Conservation (phyloP, 1,140 invertebrate genomes). For the Drosophila tropicalis region DNA sequence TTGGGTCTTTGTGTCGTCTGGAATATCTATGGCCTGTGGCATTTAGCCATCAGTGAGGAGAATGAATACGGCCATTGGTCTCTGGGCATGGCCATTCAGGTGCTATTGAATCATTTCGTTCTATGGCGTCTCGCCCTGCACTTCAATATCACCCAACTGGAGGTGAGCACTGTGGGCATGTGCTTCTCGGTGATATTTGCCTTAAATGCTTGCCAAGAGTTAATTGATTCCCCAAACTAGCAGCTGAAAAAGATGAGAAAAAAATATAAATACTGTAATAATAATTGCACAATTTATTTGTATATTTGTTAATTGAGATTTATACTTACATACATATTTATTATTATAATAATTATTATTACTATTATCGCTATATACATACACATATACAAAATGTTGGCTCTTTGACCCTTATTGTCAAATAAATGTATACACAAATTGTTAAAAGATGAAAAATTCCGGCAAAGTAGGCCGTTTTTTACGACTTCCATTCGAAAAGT, state of each 20-base stretch:
- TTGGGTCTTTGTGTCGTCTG: constrained; percentile 56
- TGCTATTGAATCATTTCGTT: constrained; percentile 67
- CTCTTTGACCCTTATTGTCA: background rate
- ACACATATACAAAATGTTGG: background rate
- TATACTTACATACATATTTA: background rate
- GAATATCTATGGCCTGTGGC: constrained; percentile 59
- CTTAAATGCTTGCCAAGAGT: constrained; percentile 61
- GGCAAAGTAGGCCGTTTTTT: background rate
- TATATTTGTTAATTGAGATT: background rate
- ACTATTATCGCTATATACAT: background rate
- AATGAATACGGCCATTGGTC: constrained; percentile 48
- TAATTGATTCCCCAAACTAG: constrained; percentile 37
- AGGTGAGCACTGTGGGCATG: constrained; percentile 69
- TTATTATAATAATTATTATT: background rate
- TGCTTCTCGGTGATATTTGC: constrained; percentile 68
- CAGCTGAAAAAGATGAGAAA: constrained; percentile 14
- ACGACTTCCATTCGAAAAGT: background rate
- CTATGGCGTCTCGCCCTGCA: constrained; percentile 61
- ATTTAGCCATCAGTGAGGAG: constrained; percentile 53
- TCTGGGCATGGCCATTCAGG: constrained; percentile 50
- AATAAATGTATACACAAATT: constrained; percentile 10
- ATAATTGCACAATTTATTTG: background rate
- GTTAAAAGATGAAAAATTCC: background rate
- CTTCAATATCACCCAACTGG: constrained; percentile 57
- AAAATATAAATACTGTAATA: background rate